These are phyloP conservation scores for Scopus umbretta DNA, from an alignment of 2,113 vertebrate species.

Conservation along the genomic window DNA sequence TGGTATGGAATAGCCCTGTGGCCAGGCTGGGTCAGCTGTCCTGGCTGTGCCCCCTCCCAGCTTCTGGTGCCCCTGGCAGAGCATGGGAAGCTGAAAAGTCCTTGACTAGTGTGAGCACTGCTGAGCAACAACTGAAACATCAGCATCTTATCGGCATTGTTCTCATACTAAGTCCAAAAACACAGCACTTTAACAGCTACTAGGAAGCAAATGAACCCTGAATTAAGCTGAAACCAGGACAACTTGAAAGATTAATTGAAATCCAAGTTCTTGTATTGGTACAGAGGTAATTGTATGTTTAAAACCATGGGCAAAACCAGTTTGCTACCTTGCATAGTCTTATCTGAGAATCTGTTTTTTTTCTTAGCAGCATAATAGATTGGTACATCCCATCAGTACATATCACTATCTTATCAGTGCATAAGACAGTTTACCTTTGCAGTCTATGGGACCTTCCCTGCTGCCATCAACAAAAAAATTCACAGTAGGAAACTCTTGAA, in stretches of 20 bases:
- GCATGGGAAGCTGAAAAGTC: no score
- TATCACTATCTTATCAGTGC: not conserved
- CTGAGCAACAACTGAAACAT: no score
- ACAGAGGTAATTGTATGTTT: not conserved
- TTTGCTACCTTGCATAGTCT: not conserved
- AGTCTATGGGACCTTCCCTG: slow-evolving; percentile 76
- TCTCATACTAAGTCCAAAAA: no score
- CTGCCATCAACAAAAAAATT: slow-evolving; percentile 84
- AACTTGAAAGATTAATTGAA: not conserved
- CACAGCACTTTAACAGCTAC: no score
- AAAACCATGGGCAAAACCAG: not conserved
- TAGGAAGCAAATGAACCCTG: no score
- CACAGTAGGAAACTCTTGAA: slow-evolving; percentile 70
- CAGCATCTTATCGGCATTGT: no score
- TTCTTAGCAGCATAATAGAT: not conserved
- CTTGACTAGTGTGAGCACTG: no score
- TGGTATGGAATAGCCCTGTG: no score
- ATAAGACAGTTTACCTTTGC: slow-evolving; percentile 76
- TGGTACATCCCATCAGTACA: not conserved
- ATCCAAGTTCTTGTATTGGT: not conserved
- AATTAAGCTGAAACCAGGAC: no score
- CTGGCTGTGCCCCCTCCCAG: no score
- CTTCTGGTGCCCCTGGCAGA: no score
- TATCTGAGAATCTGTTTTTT: not conserved
- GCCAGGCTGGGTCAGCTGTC: no score